Conservation (phyloP, 35 echinoderm and acorn worm species). For the Eucidaris tribuloides region DNA sequence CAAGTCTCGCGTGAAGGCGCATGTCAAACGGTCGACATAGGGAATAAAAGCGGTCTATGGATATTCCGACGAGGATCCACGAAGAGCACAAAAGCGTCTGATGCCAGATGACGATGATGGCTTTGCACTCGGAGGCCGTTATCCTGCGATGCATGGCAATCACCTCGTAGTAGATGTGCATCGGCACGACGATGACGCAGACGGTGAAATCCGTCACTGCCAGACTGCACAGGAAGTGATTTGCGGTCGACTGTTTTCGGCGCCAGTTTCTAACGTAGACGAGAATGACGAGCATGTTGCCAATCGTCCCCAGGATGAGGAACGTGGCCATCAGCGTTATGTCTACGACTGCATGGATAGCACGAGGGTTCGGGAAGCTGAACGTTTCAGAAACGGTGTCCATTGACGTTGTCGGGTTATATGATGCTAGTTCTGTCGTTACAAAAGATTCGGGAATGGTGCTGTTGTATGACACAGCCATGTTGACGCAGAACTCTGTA, state of each 20-base stretch:
- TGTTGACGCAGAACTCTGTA: no score
- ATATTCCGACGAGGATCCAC: slow-evolving; percentile 97
- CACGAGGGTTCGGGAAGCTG: not conserved
- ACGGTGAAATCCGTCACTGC: slow-evolving; percentile 78
- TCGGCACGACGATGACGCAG: slow-evolving; percentile 67
- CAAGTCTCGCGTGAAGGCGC: slow-evolving; percentile 54
- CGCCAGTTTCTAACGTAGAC: slow-evolving; percentile 67
- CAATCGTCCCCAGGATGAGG: slow-evolving; percentile 72
- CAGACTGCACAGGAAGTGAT: slow-evolving; percentile 95
- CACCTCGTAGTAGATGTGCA: slow-evolving; percentile 79
- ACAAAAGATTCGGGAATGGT: no score
- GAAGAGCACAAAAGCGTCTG: slow-evolving; percentile 78
- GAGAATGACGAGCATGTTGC: slow-evolving; percentile 77
- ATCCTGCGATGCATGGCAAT: slow-evolving; percentile 48
- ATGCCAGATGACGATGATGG: slow-evolving; percentile 83
- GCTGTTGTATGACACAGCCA: no score
- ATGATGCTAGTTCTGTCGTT: no score
- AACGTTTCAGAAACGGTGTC: no score
- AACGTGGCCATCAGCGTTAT: slow-evolving; percentile 64
- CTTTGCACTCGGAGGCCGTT: slow-evolving; percentile 60
- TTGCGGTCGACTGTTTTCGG: slow-evolving; percentile 84
- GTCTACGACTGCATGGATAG: slow-evolving; percentile 37
- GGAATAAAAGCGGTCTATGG: slow-evolving; percentile 87
- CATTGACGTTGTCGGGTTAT: no score
- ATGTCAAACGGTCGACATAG: slow-evolving; percentile 77